Evolutionary conservation across 1,140 invertebrate genomes (phyloP).

Genomic region (Drosophila kurseongensis): DNA sequence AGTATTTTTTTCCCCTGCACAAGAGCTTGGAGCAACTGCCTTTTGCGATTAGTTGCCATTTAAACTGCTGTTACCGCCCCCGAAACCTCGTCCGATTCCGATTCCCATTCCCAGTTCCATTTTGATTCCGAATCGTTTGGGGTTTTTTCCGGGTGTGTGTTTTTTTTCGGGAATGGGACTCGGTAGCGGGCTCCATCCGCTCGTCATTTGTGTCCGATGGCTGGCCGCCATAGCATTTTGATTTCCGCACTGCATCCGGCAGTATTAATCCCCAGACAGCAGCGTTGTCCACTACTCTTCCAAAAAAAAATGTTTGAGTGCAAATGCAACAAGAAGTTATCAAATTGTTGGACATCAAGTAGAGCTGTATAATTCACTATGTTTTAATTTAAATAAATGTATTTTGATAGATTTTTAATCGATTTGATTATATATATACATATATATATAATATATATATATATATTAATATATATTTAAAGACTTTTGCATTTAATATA

Average conservation of each 20-base stretch:
- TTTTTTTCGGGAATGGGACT: slow-evolving; percentile 8
- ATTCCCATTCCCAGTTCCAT: slow-evolving; percentile 42
- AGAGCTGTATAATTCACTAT: background rate
- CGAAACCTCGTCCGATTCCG: slow-evolving; percentile 32
- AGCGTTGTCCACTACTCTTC: slow-evolving; percentile 20
- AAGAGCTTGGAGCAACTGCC: slow-evolving; percentile 27
- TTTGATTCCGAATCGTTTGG: slow-evolving; percentile 40
- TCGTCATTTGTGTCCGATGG: slow-evolving; percentile 53
- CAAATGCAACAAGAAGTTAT: slow-evolving; percentile 30
- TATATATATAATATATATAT: too few species aligned
- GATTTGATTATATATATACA: too few species aligned
- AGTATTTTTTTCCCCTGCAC: slow-evolving; percentile 1
- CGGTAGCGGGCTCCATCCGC: slow-evolving; percentile 30
- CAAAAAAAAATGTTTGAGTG: slow-evolving; percentile 18
- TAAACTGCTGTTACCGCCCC: slow-evolving; percentile 73
- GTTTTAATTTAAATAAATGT: background rate
- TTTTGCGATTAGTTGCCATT: slow-evolving; percentile 81
- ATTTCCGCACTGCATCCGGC: slow-evolving; percentile 78
- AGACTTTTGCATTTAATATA: background rate
- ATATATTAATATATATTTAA: background rate
- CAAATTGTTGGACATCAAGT: background rate
- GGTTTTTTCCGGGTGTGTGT: slow-evolving; percentile 15
- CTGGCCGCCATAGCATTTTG: slow-evolving; percentile 72
- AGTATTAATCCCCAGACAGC: slow-evolving; percentile 69
- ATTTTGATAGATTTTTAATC: too few species aligned